These are phyloP conservation scores for Tinea semifulvella DNA, from an alignment of 2,888 invertebrate genomes.

Conservation along the genomic window DNA sequence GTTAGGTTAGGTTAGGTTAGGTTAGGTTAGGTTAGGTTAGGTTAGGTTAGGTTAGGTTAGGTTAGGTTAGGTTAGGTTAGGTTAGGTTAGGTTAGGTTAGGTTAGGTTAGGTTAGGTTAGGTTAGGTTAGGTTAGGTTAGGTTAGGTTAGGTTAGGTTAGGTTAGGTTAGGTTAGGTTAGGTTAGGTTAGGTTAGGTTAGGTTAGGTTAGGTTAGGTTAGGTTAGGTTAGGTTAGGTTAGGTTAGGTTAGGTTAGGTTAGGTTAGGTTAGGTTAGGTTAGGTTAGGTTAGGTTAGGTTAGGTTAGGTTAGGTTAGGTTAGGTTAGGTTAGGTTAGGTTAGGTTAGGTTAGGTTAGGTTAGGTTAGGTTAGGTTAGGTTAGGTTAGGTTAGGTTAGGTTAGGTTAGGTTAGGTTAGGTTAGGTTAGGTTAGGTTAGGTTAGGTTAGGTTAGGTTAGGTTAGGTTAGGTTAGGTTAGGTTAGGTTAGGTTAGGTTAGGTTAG, in stretches of 20 bases:
- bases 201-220: constrained; percentile 19
- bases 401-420: not conserved
- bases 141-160: constrained; percentile 17
- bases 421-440: not conserved
- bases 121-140: constrained; percentile 18
- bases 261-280: not conserved
- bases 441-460: not conserved
- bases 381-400: not conserved
- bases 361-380: not conserved
- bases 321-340: not conserved
- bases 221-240: constrained; percentile 19
- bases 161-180: constrained; percentile 19
- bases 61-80: not conserved
- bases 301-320: not conserved
- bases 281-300: not conserved
- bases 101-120: constrained; percentile 19
- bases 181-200: constrained; percentile 19
- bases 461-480: not conserved
- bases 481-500: not conserved
- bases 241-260: constrained; percentile 14
- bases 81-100: constrained; percentile 18
- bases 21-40: constrained; percentile 18
- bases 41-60: constrained; percentile 8
- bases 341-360: not conserved
- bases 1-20: constrained; percentile 18